phyloP scores from a whole-genome alignment of 2,797 vertebrate genomes.

The Pseudomugil gertrudae region DNA sequence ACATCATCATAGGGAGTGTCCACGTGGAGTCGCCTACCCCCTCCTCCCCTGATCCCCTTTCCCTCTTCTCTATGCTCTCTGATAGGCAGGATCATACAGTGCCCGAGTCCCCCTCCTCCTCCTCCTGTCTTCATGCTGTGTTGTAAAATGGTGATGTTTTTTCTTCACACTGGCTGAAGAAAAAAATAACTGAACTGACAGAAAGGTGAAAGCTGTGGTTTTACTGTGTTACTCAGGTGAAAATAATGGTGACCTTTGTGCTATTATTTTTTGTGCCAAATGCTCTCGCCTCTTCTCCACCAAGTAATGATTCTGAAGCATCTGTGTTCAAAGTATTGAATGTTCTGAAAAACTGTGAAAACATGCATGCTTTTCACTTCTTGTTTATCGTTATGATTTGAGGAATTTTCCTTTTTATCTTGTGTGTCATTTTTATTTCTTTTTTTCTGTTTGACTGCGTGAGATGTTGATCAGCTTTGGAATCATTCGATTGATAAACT shows the following conservation, averaged over 20 bases:
- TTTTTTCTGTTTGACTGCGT: slow-evolving; percentile 55
- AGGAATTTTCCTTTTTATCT: slow-evolving; percentile 75
- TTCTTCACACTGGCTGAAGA: slow-evolving; percentile 86
- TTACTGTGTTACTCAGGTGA: slow-evolving; percentile 81
- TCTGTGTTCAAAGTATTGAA: slow-evolving; percentile 70
- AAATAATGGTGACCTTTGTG: slow-evolving; percentile 87
- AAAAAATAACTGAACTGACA: slow-evolving; percentile 83
- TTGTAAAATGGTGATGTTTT: slow-evolving; percentile 84
- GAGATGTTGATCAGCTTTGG: slow-evolving; percentile 79
- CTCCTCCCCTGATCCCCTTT: slow-evolving; percentile 2
- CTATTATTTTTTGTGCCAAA: slow-evolving; percentile 88
- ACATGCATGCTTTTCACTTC: slow-evolving; percentile 93
- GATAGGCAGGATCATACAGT: slow-evolving; percentile 66
- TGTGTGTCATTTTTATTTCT: slow-evolving; percentile 59
- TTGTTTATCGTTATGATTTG: slow-evolving; percentile 81
- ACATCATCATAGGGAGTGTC: slow-evolving; percentile 58
- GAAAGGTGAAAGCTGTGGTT: slow-evolving; percentile 89
- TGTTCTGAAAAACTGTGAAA: slow-evolving; percentile 85
- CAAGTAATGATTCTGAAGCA: slow-evolving; percentile 88
- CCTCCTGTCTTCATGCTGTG: slow-evolving; percentile 86
- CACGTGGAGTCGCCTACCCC: slow-evolving; percentile 47
- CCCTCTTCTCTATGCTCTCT: slow-evolving; percentile 40
- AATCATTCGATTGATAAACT: slow-evolving; percentile 84
- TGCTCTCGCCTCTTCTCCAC: slow-evolving; percentile 87
- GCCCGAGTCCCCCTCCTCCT: slow-evolving; percentile 66